Percentiles rank a stretch among this genome's conserved stretches.
Conservation (phyloP, 2,888 invertebrate genomes). For the Hypomecis atomaria region DNA sequence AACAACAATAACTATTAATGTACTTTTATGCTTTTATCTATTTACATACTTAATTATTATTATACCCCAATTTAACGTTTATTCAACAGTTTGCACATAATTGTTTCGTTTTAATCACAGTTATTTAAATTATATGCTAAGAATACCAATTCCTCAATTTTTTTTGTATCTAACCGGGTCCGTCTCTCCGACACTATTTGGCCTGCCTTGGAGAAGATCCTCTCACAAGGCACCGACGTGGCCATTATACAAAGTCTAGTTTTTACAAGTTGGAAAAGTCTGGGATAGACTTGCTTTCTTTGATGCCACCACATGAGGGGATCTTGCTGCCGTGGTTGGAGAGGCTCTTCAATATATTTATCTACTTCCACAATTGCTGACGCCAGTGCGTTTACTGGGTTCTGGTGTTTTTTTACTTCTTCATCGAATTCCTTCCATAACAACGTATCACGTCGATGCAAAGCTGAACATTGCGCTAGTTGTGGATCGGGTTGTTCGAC, state of each 20-base stretch:
- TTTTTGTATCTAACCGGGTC: background rate
- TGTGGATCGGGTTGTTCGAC: background rate
- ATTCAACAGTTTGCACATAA: too few species aligned
- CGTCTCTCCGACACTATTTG: background rate
- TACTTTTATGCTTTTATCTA: too few species aligned
- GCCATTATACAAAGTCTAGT: conserved; percentile 10
- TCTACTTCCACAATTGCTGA: conserved; percentile 27
- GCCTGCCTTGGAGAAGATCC: conserved; percentile 15
- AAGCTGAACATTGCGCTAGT: background rate
- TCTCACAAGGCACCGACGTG: conserved; percentile 21
- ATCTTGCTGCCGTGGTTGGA: conserved; percentile 2
- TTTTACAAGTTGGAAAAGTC: conserved; percentile 1
- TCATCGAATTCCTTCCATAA: conserved; percentile 24
- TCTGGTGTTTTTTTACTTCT: conserved; percentile 9
- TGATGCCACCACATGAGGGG: conserved; percentile 15
- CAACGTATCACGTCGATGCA: background rate
- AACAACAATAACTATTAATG: too few species aligned
- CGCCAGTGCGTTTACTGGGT: conserved; percentile 15
- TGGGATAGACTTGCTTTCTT: conserved; percentile 4
- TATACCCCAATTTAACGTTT: too few species aligned
- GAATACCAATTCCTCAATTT: background rate
- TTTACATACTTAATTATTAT: too few species aligned
- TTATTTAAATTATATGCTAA: too few species aligned
- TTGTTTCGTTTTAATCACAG: too few species aligned
- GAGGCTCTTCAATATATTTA: conserved; percentile 25